Evolutionary conservation across 2,888 invertebrate species (phyloP).

Genomic region (Carterocephalus palaemon): DNA sequence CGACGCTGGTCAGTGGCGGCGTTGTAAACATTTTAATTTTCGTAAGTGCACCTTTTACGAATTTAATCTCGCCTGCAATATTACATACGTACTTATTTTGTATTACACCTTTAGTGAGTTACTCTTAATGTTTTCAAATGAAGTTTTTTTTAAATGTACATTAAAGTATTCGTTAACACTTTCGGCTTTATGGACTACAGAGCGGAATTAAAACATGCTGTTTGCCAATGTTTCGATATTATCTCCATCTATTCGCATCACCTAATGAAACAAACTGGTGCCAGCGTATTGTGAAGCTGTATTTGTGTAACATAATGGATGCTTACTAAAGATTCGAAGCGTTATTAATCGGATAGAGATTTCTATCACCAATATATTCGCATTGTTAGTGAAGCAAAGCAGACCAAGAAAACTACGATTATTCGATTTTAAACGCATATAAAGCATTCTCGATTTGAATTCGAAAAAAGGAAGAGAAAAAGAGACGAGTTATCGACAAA

Average conservation of each 20-base stretch:
- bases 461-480: conserved; percentile 44
- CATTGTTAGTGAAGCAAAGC: conserved; percentile 15
- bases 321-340: conserved; percentile 13
- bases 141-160: conserved; percentile 34
- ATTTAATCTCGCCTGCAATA: conserved; percentile 47
- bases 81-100: conserved; percentile 32
- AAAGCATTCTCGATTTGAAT: conserved; percentile 32
- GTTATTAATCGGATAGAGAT: conserved; percentile 19
- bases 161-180: conserved; percentile 40
- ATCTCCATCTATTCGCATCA: conserved; percentile 8
- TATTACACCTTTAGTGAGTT: conserved; percentile 29
- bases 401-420: conserved; percentile 14
- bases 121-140: conserved; percentile 15
- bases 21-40: conserved; percentile 65
- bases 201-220: background rate
- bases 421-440: conserved; percentile 22
- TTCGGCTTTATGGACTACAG: conserved; percentile 24
- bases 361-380: conserved; percentile 21
- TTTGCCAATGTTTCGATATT: conserved; percentile 9
- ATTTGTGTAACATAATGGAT: conserved; percentile 17
- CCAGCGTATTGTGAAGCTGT: background rate
- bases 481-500: conserved; percentile 56
- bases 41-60: conserved; percentile 61
- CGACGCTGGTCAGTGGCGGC: conserved; percentile 9
- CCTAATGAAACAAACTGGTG: conserved; percentile 11